Conservation (phyloP, 1,140 invertebrate genomes). For the Anastrepha obliqua region DNA sequence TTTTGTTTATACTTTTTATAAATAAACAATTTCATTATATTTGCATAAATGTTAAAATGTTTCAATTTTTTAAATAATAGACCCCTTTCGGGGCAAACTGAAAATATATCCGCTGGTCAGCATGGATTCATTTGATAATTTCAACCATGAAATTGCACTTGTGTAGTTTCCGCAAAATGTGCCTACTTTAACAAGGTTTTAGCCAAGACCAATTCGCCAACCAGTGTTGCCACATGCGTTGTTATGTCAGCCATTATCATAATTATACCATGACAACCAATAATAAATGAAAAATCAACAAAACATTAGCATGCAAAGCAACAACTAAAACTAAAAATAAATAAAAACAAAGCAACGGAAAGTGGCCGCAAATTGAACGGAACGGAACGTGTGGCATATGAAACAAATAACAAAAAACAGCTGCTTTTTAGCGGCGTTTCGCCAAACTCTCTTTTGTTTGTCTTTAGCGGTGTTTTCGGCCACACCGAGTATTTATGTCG, state of each 20-base stretch:
- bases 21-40: neutral
- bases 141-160: constrained; percentile 18
- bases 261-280: constrained; percentile 45
- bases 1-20: neutral
- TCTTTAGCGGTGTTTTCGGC: neutral
- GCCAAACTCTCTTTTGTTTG: neutral
- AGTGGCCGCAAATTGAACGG: constrained; percentile 18
- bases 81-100: neutral
- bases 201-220: neutral
- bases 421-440: neutral
- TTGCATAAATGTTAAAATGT: neutral
- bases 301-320: constrained; percentile 23
- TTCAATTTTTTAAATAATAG: neutral
- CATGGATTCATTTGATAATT: neutral
- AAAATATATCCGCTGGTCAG: constrained; percentile 2
- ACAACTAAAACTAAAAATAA: neutral
- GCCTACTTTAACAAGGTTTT: neutral
- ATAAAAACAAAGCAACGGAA: constrained; percentile 2
- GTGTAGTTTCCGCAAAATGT: constrained; percentile 5
- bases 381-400: constrained; percentile 16
- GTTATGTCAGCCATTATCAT: constrained; percentile 13
- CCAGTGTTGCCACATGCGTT: constrained; percentile 44
- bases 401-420: constrained; percentile 50
- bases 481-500: neutral
- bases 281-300: constrained; percentile 40